Evolutionary conservation across 2,888 invertebrate species (phyloP).

Genomic region (Flabesymbios commensalis): DNA sequence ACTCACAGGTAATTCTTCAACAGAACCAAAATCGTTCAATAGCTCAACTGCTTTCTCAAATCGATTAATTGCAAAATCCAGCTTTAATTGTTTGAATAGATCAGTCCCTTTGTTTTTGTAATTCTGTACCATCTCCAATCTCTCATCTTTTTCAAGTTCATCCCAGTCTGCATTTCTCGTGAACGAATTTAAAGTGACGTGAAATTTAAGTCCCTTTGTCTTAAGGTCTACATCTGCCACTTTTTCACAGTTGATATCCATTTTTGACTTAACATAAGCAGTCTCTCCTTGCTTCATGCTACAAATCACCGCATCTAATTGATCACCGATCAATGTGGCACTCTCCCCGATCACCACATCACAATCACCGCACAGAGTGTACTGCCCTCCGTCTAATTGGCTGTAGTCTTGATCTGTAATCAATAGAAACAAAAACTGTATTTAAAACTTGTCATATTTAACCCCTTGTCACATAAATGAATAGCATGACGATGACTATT

Average conservation of each 20-base stretch:
- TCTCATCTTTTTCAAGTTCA: conserved; percentile 33
- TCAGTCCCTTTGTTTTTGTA: conserved; percentile 35
- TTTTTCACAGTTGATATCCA: conserved; percentile 26
- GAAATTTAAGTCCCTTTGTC: conserved; percentile 27
- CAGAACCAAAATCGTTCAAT: conserved; percentile 15
- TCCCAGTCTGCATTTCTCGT: conserved; percentile 26
- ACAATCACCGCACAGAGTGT: conserved; percentile 8
- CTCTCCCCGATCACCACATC: conserved; percentile 37
- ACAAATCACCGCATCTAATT: conserved; percentile 29
- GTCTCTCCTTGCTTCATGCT: conserved; percentile 35
- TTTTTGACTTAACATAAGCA: conserved; percentile 32
- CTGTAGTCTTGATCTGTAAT: no score
- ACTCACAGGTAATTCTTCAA: conserved; percentile 1
- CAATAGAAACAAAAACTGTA: no score
- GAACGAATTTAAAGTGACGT: conserved; percentile 23
- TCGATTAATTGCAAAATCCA: conserved; percentile 28
- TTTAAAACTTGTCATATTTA: no score
- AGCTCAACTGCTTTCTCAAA: conserved; percentile 21
- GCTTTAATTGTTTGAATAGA: conserved; percentile 22
- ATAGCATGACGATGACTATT: no score
- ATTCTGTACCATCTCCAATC: conserved; percentile 33
- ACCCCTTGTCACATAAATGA: no score
- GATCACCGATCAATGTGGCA: conserved; percentile 29
- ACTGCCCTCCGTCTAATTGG: conserved; percentile 15
- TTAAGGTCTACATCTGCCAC: conserved; percentile 16